Base-by-base conservation (phyloP, 2,797 vertebrate species). In the Pelodytes ibericus region DNA sequence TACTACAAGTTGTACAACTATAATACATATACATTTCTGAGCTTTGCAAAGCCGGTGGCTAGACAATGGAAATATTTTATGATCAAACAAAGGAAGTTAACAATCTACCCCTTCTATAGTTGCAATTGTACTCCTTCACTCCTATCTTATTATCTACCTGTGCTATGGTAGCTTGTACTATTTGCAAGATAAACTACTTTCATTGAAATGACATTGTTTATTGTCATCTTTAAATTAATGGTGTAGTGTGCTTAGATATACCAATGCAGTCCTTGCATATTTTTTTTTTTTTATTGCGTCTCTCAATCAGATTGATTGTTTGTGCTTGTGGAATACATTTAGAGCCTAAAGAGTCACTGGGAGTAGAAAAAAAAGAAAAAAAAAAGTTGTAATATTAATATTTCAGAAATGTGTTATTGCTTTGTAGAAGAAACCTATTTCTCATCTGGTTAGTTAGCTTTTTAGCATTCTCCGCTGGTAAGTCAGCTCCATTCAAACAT, bases 171-270 rank as follows among this genome's bases (percentile, higher is more conserved):
- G 27, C 47, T 58, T 41, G 25, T 73, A 60, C 44, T 61, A 15
- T 53, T 69, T 63, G 27, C 47, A 57, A 73, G 77, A 79, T 61
- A 63, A 79, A 74, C 31, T 69, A 73, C 71, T 57, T 73, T 33
- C 64, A 26, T 56, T 74, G 57, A 79, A 30, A 63, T 74, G 63
- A 68, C 76, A 79, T 61, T 63, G 44, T 69, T 63, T 73, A 58
- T 74, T 79, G 44, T 74, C 64, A 79, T 74, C 51, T 73, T 47
- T 8, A 30, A 74, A 69, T 58, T 56, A 41, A 79, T 79, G 58
- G 53, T 36, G 53, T 79, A 72, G 63, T 69, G 58, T 68, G 62
- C 24, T 63, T 79, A 63, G 26, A 69, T 69, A 62, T 63, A 57
- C 58, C 30, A 62, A 62, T 63, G 64, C 58, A 44, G 29, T 47